Evolutionary conservation across 2,797 vertebrate species (phyloP).

Genomic region (Pterois miles): DNA sequence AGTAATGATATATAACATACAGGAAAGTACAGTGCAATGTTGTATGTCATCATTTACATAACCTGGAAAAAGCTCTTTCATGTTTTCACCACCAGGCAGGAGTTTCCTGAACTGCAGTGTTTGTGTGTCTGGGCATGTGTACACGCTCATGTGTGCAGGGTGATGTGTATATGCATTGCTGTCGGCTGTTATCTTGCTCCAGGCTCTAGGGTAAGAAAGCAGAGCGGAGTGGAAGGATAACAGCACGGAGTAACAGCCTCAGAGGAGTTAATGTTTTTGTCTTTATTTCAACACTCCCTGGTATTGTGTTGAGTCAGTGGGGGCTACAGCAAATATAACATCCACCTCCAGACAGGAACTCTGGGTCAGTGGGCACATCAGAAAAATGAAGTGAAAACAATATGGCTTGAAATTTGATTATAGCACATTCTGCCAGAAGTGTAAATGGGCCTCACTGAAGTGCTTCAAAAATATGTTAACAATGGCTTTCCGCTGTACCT

Average conservation of each 20-base stretch:
- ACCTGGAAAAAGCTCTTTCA: constrained; percentile 31
- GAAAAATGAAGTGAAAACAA: constrained; percentile 44
- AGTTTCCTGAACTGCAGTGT: constrained; percentile 33
- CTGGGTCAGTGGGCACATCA: constrained; percentile 38
- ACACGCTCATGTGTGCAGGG: neutral
- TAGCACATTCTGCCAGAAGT: constrained; percentile 23
- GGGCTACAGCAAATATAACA: constrained; percentile 51
- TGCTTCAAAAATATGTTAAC: constrained; percentile 34
- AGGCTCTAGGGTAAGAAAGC: constrained; percentile 43
- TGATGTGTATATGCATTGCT: constrained; percentile 14
- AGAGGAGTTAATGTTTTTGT: constrained; percentile 44
- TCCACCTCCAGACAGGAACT: constrained; percentile 57
- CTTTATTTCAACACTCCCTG: constrained; percentile 38
- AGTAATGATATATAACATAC: neutral
- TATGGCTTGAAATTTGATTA: constrained; percentile 29
- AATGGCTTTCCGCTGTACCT: constrained; percentile 22
- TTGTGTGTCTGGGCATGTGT: constrained; percentile 12
- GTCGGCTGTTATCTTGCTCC: constrained; percentile 45
- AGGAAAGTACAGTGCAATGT: constrained; percentile 8
- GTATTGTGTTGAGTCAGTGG: constrained; percentile 43
- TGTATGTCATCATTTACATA: constrained; percentile 42
- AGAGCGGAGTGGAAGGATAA: constrained; percentile 41
- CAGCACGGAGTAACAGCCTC: constrained; percentile 31
- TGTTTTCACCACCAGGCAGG: constrained; percentile 31
- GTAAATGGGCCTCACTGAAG: neutral